Evolutionary conservation across 2,888 invertebrate genomes (phyloP).

Genomic region (Drosophila mimica): DNA sequence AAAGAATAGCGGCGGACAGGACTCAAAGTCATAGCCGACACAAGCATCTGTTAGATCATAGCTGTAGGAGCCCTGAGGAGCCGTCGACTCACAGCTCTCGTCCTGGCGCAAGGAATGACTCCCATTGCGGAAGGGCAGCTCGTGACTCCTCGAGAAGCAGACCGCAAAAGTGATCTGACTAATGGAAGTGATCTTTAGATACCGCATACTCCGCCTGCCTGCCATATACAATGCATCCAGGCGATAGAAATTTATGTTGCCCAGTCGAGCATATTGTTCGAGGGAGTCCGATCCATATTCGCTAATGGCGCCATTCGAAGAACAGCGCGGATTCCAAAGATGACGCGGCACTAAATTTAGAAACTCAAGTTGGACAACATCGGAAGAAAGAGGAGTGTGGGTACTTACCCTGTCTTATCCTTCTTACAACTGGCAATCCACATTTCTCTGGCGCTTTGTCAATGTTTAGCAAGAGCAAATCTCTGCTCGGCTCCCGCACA

Average conservation of each 20-base stretch:
- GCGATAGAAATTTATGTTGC: conserved; percentile 88
- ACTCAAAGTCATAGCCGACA: conserved; percentile 86
- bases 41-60: conserved; percentile 87
- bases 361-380: neutral
- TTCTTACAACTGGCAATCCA: conserved; percentile 85
- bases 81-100: conserved; percentile 87
- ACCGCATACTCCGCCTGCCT: conserved; percentile 85
- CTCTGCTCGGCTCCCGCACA: conserved; percentile 87
- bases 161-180: conserved; percentile 87
- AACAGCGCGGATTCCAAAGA: conserved; percentile 88
- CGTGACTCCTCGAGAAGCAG: conserved; percentile 88
- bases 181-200: conserved; percentile 86
- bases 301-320: conserved; percentile 84
- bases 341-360: conserved; percentile 86
- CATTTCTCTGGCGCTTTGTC: conserved; percentile 73
- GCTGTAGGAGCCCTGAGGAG: conserved; percentile 86
- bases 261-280: conserved; percentile 88
- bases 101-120: conserved; percentile 80
- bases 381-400: neutral
- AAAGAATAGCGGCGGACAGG: conserved; percentile 89
- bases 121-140: conserved; percentile 85
- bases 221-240: conserved; percentile 91
- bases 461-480: conserved; percentile 85
- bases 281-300: conserved; percentile 85
- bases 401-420: conserved; percentile 87